Percentiles rank a stretch among this genome's conserved stretches.
These are phyloP conservation scores for Thera obeliscata DNA, from an alignment of 2,888 invertebrate species.

Conservation along the genomic window DNA sequence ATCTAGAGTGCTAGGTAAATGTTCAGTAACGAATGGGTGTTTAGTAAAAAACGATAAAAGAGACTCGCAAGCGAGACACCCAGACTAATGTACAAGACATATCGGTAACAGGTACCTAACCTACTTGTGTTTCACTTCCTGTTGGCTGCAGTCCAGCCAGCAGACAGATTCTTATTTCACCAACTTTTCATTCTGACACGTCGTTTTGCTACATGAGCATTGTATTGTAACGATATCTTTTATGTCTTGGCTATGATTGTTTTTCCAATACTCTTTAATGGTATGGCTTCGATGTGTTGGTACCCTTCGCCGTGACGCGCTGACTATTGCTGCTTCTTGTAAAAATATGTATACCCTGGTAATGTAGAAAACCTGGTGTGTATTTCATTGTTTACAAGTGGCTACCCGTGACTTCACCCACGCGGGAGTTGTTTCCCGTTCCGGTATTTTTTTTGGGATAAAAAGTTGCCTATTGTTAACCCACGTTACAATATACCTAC, in stretches of 20 bases:
- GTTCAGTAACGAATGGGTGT: too few species aligned
- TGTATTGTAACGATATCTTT: conserved; percentile 15
- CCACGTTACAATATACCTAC: too few species aligned
- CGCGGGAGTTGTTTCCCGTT: too few species aligned
- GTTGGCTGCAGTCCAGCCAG: conserved; percentile 57
- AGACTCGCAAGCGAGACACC: too few species aligned
- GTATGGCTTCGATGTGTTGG: conserved; percentile 43
- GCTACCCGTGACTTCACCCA: neutral
- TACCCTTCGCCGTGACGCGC: conserved; percentile 52
- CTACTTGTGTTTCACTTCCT: conserved; percentile 42
- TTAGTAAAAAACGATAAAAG: too few species aligned
- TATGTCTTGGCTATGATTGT: neutral
- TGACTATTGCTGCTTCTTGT: conserved; percentile 53
- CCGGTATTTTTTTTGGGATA: too few species aligned
- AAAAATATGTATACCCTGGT: conserved; percentile 58
- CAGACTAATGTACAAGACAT: neutral
- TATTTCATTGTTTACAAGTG: neutral
- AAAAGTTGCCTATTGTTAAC: too few species aligned
- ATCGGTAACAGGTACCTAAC: neutral
- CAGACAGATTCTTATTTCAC: conserved; percentile 49
- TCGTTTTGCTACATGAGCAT: conserved; percentile 34
- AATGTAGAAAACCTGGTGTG: conserved; percentile 20
- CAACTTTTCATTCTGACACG: conserved; percentile 46
- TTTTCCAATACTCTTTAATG: conserved; percentile 1
- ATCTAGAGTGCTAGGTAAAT: too few species aligned